A percentile compares a stretch with the other conserved stretches of the same genome.
Evolutionary conservation across 2,113 vertebrate species (phyloP).

Genomic region (Dissostichus mawsoni): DNA sequence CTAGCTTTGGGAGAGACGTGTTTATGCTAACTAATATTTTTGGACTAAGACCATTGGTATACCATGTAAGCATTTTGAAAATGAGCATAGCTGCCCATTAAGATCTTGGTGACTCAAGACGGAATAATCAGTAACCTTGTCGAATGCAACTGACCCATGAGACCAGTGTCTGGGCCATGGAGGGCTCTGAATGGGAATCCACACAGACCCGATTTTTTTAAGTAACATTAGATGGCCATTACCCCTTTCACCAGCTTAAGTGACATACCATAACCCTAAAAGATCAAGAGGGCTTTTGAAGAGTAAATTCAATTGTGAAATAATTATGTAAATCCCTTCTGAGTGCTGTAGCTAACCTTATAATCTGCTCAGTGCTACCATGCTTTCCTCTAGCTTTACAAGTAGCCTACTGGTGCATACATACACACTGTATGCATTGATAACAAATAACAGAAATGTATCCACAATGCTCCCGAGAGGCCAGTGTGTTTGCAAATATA

Average conservation of each 20-base stretch:
- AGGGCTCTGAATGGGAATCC: not conserved
- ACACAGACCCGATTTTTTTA: not conserved
- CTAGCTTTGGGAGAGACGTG: too few relatives aligned
- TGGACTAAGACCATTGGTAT: too few relatives aligned
- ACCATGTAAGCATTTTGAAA: too few relatives aligned
- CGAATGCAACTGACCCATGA: not conserved
- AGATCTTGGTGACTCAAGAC: not conserved
- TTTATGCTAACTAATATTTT: too few relatives aligned
- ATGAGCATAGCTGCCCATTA: not conserved
- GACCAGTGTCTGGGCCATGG: not conserved
- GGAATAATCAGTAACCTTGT: not conserved
- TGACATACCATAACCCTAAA: too few relatives aligned
- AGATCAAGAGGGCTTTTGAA: not conserved
- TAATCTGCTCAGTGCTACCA: not conserved
- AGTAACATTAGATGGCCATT: not conserved
- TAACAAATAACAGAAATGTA: slow-evolving; percentile 45
- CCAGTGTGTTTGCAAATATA: slow-evolving; percentile 52
- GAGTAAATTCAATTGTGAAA: not conserved
- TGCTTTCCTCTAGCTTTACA: not conserved
- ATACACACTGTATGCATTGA: not conserved
- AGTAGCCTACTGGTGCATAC: too few relatives aligned
- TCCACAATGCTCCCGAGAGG: slow-evolving; percentile 31
- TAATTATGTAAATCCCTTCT: not conserved
- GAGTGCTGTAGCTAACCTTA: not conserved
- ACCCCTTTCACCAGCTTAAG: not conserved